A percentile compares a stretch with the other conserved stretches of the same genome.
phyloP scores from a whole-genome alignment of 2,113 vertebrate genomes.

The Boleophthalmus pectinirostris region DNA sequence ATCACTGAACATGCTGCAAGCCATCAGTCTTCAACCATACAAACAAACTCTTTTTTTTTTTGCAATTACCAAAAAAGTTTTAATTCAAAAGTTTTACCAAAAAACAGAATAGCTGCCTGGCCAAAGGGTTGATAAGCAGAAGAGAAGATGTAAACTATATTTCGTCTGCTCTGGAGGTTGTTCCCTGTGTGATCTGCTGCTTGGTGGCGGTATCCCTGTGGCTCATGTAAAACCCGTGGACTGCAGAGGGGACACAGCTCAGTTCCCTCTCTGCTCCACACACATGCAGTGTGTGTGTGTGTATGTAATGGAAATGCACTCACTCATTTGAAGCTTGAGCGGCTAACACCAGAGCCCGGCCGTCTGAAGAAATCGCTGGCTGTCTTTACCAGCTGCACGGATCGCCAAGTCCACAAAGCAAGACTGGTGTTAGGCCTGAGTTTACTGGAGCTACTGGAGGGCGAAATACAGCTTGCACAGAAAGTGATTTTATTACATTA shows the following conservation, averaged over 20 bases:
- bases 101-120: background rate
- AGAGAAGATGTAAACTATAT: conserved; percentile 49
- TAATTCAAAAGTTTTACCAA: background rate
- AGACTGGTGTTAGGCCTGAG: background rate
- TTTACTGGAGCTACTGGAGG: conserved; percentile 4
- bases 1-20: background rate
- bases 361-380: conserved; percentile 19
- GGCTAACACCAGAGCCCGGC: conserved; percentile 31
- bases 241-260: conserved; percentile 36
- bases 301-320: conserved; percentile 56
- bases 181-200: conserved; percentile 32
- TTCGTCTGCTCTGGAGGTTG: conserved; percentile 25
- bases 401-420: conserved; percentile 16
- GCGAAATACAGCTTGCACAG: background rate
- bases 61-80: background rate
- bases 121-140: background rate
- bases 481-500: background rate
- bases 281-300: conserved; percentile 44
- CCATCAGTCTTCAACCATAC: background rate
- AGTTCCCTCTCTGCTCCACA: conserved; percentile 26
- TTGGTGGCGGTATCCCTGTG: conserved; percentile 12
- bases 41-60: background rate
- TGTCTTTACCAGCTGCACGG: conserved; percentile 21
- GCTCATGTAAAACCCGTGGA: conserved; percentile 56
- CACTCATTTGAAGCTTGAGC: conserved; percentile 41